Evolutionary conservation across 2,797 vertebrate species (phyloP).

Genomic region (Danio kyathit): DNA sequence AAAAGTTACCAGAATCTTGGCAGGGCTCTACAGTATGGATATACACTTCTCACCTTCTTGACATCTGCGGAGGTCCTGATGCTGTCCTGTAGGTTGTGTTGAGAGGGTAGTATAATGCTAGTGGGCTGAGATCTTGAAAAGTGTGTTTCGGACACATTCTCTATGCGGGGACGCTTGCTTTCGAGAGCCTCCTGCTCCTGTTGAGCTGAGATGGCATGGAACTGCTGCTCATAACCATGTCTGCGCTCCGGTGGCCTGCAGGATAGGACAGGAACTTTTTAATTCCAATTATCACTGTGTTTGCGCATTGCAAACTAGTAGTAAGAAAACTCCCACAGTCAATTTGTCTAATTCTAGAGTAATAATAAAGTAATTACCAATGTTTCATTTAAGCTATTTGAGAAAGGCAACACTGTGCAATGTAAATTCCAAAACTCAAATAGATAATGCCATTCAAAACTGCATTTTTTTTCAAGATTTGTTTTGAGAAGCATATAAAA

Average conservation of each 20-base stretch:
- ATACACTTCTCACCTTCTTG: constrained; percentile 89
- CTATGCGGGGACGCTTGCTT: constrained; percentile 92
- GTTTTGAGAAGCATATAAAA: background rate
- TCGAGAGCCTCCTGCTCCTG: constrained; percentile 91
- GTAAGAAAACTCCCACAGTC: too few species aligned
- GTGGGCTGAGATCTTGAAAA: constrained; percentile 82
- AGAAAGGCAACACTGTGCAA: background rate
- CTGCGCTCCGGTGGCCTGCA: constrained; percentile 95
- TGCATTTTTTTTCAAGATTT: background rate
- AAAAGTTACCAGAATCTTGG: too few species aligned
- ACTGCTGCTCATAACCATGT: constrained; percentile 93
- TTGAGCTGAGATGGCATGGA: constrained; percentile 84
- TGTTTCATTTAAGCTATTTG: background rate
- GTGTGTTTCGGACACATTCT: constrained; percentile 89
- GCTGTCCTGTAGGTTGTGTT: constrained; percentile 88
- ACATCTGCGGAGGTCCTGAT: constrained; percentile 85
- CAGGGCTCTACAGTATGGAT: too few species aligned
- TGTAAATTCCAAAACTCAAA: background rate
- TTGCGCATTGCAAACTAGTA: too few species aligned
- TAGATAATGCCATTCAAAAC: background rate
- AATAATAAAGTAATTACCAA: background rate
- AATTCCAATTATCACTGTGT: background rate
- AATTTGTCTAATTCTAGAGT: too few species aligned
- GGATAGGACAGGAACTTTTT: background rate
- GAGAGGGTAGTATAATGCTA: constrained; percentile 84